Conservation (phyloP, 1,140 invertebrate genomes). For the Heliothis subflexa region DNA sequence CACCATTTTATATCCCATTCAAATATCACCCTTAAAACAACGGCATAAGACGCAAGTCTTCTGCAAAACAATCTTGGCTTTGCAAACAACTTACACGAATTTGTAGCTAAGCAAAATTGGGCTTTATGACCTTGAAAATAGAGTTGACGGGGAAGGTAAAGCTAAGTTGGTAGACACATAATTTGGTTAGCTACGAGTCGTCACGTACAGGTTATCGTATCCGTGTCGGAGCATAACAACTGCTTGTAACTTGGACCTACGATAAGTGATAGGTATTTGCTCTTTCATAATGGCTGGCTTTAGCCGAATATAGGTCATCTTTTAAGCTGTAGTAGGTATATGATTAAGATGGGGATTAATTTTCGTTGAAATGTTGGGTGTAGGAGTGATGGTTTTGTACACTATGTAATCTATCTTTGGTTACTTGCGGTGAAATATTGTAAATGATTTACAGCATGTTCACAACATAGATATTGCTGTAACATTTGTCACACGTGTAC, state of each 20-base stretch:
- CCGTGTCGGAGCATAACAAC: slow-evolving; percentile 53
- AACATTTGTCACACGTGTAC: too few species aligned
- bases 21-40: slow-evolving; percentile 3
- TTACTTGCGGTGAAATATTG: background rate
- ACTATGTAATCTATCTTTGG: too few species aligned
- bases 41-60: background rate
- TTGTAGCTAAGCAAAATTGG: slow-evolving; percentile 13
- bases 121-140: background rate
- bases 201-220: slow-evolving; percentile 50
- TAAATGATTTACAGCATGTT: too few species aligned
- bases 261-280: slow-evolving; percentile 49
- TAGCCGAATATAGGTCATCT: slow-evolving; percentile 32
- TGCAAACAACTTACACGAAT: background rate
- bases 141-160: background rate
- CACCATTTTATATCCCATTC: background rate
- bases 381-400: too few species aligned
- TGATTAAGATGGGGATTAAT: background rate
- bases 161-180: slow-evolving; percentile 37
- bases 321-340: background rate
- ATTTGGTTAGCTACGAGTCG: slow-evolving; percentile 53
- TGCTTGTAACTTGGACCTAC: slow-evolving; percentile 50
- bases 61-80: slow-evolving; percentile 30
- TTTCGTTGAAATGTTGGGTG: too few species aligned
- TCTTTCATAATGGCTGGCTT: slow-evolving; percentile 40
- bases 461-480: too few species aligned